Percentiles rank a stretch among this genome's conserved stretches.
phyloP scores from a whole-genome alignment of 1,140 invertebrate species.

The Theocolax elegans region DNA sequence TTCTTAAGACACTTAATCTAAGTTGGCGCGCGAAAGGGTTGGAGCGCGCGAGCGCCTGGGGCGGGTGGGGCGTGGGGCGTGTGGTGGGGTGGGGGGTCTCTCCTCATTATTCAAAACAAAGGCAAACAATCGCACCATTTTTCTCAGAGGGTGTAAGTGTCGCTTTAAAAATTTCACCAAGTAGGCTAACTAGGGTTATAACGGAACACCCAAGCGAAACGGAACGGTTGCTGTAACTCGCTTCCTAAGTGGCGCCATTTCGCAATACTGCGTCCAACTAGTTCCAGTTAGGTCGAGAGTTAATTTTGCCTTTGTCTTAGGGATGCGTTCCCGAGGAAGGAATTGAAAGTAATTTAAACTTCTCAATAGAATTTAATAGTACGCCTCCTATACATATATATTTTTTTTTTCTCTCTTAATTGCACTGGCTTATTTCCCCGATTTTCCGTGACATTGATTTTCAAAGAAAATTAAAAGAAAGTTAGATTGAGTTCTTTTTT shows the following conservation, averaged over 20 bases:
- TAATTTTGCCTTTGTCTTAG: slow-evolving; percentile 41
- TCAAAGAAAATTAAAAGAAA: too few species aligned
- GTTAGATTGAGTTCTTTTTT: too few species aligned
- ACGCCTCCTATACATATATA: too few species aligned
- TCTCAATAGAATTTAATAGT: slow-evolving; percentile 12
- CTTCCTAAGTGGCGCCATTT: slow-evolving; percentile 35
- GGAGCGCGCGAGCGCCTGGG: too few species aligned
- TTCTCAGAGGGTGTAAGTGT: too few species aligned
- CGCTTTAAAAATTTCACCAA: slow-evolving; percentile 17
- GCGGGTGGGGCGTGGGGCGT: too few species aligned
- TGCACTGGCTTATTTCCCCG: background rate
- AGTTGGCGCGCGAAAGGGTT: too few species aligned
- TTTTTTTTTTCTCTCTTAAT: too few species aligned
- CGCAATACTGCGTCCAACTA: slow-evolving; percentile 37
- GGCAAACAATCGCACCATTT: too few species aligned
- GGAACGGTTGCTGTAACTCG: slow-evolving; percentile 30
- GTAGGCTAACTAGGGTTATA: slow-evolving; percentile 1
- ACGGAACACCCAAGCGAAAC: slow-evolving; percentile 18
- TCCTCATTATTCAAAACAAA: too few species aligned
- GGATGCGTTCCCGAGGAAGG: slow-evolving; percentile 8
- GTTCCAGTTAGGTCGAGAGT: slow-evolving; percentile 29
- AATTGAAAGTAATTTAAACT: slow-evolving; percentile 37
- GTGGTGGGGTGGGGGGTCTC: too few species aligned
- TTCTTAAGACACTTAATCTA: too few species aligned
- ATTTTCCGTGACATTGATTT: background rate